Percentiles rank a stretch among this genome's conserved stretches.
These are phyloP conservation scores for Lagopus muta DNA, from an alignment of 2,113 vertebrate genomes.

Conservation along the genomic window DNA sequence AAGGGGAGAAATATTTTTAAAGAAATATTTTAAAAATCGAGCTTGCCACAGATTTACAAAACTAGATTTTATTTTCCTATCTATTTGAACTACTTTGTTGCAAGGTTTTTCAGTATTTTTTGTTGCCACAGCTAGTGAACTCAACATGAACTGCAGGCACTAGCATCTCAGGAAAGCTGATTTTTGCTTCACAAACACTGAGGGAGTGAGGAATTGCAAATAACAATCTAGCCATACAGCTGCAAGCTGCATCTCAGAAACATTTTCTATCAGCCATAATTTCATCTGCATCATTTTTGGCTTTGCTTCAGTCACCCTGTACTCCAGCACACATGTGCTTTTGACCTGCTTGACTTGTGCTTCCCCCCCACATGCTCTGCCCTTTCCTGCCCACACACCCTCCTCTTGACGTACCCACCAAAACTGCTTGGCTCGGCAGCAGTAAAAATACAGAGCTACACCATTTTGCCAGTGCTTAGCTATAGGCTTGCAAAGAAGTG, in stretches of 20 bases:
- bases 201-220: background rate
- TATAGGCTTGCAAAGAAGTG: background rate
- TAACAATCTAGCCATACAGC: background rate
- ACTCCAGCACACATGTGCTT: rapidly evolving
- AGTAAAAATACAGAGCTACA: background rate
- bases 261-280: background rate
- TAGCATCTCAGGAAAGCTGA: background rate
- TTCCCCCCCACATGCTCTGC: rapidly evolving
- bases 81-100: background rate
- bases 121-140: background rate
- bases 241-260: constrained; percentile 4
- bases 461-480: background rate
- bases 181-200: background rate
- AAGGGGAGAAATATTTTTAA: background rate
- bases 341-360: rapidly evolving
- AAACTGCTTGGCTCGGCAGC: rapidly evolving
- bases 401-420: too few species aligned
- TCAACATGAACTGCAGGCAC: background rate
- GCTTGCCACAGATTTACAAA: background rate
- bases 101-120: background rate
- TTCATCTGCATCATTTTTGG: background rate
- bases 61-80: background rate
- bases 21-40: background rate
- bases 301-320: background rate
- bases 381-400: background rate